Base-by-base conservation (phyloP, 2,888 invertebrate species). In the Doris montereyensis region DNA sequence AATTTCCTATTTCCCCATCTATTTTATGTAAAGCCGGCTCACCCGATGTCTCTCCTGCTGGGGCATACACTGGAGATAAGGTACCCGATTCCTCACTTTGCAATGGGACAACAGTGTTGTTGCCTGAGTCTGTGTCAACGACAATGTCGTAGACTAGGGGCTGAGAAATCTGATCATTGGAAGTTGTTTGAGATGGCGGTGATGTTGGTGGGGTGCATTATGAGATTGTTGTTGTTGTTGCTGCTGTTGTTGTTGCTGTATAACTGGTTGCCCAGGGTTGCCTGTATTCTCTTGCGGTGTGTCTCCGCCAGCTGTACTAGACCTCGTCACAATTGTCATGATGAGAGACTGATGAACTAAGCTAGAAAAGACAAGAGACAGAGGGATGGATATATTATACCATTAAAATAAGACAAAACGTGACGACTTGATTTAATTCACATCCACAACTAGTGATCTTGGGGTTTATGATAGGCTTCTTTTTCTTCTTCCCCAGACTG, bases 261-360 rank as follows among this genome's bases (percentile, higher is more conserved):
- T 68, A n/a, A 57, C 65, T 73, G 77, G 57, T 58, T 80, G 78
- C 34, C 71, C 75, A 41, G 78, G 70, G 32, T 68, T 76, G 41
- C 67, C 24, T 41, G 77, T 82, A 77, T 86, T 87, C 71, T 90
- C 89, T 81, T 88, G 89, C 17, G 89, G 86, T 70, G 87, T 85
- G 81, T 90, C 90, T 24, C 88, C 90, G 79, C 87, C 90, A 76
- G 87, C 88, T 75, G 89, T 89, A 82, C 88, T 88, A 81, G 90
- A 89, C 79, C 88, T 87, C 90, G 90, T 90, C 73, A 89, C 89
- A 77, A 90, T 90, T 26, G 91, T 91, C 91, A 91, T 91, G 82
- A 68, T 78, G 71, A 5, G 34, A 8, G 58, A 71, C 58, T 57
- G 5, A 35, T 71, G n/a, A n/a, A n/a, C n/a, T n/a, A n/a, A n/a